Percentiles rank a stretch among this genome's conserved stretches.
Conservation (phyloP, 2,888 invertebrate genomes). For the Hydraecia micacea region DNA sequence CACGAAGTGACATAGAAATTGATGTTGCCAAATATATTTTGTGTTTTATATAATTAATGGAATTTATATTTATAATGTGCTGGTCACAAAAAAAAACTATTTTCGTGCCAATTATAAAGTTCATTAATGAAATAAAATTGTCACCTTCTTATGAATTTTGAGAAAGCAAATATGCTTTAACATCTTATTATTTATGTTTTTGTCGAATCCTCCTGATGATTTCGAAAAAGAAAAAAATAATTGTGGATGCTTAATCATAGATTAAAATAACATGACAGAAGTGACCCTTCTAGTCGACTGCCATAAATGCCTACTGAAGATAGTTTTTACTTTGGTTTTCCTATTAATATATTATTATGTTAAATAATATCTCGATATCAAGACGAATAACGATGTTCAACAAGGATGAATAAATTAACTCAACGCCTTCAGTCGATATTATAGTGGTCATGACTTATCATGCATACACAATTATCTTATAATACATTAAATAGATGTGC, state of each 20-base stretch:
- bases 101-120: conserved; percentile 77
- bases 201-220: conserved; percentile 33
- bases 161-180: conserved; percentile 5
- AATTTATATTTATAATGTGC: conserved; percentile 71
- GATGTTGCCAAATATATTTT: conserved; percentile 57
- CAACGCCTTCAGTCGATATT: conserved; percentile 19
- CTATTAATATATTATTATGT: conserved; percentile 13
- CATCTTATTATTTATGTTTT: conserved; percentile 20
- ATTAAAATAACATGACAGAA: conserved; percentile 28
- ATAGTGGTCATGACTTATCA: conserved; percentile 19
- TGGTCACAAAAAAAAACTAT: conserved; percentile 76
- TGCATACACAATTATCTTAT: conserved; percentile 55
- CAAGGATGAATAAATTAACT: conserved; percentile 3
- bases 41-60: conserved; percentile 23
- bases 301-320: background rate
- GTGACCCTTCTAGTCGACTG: conserved; percentile 8
- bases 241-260: conserved; percentile 45
- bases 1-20: conserved; percentile 27
- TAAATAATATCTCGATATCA: conserved; percentile 15
- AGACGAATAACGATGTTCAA: background rate
- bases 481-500: conserved; percentile 79
- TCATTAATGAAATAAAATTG: conserved; percentile 56
- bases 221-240: conserved; percentile 20
- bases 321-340: background rate
- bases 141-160: conserved; percentile 77